Conservation (phyloP, 2,113 vertebrate genomes). For the Psammodynastes pulverulentus region DNA sequence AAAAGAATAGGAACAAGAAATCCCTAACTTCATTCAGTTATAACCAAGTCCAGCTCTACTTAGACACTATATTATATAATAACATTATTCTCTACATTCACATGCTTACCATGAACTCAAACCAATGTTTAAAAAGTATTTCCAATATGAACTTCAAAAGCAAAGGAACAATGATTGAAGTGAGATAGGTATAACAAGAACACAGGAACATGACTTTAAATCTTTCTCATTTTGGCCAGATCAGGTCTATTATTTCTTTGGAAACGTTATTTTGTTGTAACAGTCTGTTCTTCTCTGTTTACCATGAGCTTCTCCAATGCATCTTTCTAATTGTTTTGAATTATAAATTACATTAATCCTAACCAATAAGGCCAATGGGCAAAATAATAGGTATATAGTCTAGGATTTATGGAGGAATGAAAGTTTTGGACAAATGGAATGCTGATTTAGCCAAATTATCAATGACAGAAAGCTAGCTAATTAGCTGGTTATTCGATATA, state of each 20-base stretch:
- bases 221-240: not conserved
- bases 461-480: not conserved
- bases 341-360: not conserved
- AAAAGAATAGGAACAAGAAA: not conserved
- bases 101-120: not conserved
- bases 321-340: not conserved
- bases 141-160: not conserved
- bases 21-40: not conserved
- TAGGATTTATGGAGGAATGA: not conserved
- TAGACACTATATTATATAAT: not conserved
- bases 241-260: not conserved
- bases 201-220: not conserved
- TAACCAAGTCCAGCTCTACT: not conserved
- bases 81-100: not conserved
- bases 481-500: not conserved
- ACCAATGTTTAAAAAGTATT: not conserved
- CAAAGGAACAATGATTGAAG: not conserved
- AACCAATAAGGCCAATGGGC: not conserved
- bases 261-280: not conserved
- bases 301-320: not conserved
- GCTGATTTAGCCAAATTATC: conserved; percentile 1
- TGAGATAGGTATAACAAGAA: not conserved
- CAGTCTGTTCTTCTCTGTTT: not conserved
- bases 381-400: not conserved
- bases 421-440: not conserved